Evolutionary conservation across 2,113 vertebrate species (phyloP).

Genomic region (Oenanthe oenanthe): DNA sequence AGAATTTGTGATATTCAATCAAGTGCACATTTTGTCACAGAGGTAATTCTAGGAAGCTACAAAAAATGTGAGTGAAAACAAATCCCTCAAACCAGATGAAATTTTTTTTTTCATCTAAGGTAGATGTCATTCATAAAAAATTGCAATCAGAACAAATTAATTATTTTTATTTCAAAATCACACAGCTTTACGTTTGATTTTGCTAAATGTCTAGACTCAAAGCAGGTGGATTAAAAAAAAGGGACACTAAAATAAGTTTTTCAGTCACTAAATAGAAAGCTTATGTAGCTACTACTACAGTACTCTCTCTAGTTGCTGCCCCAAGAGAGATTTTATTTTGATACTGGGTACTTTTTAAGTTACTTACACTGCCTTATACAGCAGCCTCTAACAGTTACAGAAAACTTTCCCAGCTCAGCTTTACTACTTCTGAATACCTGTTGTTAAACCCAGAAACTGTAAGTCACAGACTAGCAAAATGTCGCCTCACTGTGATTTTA

Average conservation of each 20-base stretch:
- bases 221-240: background rate
- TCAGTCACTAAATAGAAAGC: background rate
- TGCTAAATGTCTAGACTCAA: background rate
- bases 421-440: background rate
- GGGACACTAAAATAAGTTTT: background rate
- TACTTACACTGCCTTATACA: background rate
- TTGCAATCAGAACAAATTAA: background rate
- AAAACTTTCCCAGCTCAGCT: background rate
- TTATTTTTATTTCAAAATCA: background rate
- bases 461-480: background rate
- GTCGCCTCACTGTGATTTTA: background rate
- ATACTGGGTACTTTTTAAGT: background rate
- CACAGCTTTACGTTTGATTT: background rate
- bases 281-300: background rate
- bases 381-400: background rate
- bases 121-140: background rate
- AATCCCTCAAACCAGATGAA: accelerated
- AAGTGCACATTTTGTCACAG: background rate
- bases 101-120: background rate
- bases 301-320: background rate
- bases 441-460: accelerated
- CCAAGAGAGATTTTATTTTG: background rate
- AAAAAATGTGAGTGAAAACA: background rate
- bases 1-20: background rate
- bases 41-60: background rate